These are phyloP conservation scores for Struthidea cinerea DNA, from an alignment of 2,113 vertebrate species.

Conservation along the genomic window DNA sequence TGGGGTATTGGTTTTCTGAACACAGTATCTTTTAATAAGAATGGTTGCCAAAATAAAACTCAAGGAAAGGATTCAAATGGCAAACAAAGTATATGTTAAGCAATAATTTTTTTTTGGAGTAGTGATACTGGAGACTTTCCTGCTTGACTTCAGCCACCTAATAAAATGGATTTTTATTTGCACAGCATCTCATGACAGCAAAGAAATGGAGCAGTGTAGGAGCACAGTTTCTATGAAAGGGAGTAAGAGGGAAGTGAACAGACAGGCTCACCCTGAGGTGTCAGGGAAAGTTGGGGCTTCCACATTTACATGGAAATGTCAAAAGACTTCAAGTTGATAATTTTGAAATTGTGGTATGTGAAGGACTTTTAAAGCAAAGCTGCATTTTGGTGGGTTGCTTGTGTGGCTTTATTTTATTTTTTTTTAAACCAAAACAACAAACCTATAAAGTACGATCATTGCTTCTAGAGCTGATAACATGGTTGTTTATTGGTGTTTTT, in stretches of 20 bases:
- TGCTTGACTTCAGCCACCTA: background rate
- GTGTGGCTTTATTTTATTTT: background rate
- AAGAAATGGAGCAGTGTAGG: background rate
- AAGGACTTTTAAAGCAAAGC: background rate
- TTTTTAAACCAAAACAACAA: background rate
- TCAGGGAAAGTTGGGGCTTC: background rate
- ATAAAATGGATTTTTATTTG: background rate
- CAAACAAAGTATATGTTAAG: background rate
- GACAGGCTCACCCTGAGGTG: background rate
- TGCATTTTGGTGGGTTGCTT: background rate
- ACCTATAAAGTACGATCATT: background rate
- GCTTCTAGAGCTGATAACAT: background rate
- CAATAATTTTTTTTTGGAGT: background rate
- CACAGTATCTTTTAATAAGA: background rate
- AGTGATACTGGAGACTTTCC: background rate
- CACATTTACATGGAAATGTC: accelerated
- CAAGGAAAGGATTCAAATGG: background rate
- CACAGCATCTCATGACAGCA: background rate
- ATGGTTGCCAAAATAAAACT: background rate
- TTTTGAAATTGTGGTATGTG: background rate
- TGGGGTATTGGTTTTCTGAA: background rate
- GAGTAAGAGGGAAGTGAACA: background rate
- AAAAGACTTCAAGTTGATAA: background rate
- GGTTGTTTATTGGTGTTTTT: background rate
- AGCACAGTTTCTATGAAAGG: background rate